Conservation (phyloP, 2,797 vertebrate genomes). For the Danio albolineatus region DNA sequence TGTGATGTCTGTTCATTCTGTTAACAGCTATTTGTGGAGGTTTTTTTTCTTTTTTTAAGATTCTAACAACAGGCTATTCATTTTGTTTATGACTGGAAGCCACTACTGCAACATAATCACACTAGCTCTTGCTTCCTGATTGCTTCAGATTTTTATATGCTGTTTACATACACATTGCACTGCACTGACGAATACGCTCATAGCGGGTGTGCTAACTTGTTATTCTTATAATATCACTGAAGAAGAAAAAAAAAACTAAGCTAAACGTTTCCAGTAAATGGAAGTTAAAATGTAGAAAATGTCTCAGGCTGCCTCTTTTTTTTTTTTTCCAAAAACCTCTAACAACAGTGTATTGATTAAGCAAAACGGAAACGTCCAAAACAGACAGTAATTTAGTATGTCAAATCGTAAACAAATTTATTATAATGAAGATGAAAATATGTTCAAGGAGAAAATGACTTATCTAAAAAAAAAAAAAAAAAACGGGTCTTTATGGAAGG, state of each 20-base stretch:
- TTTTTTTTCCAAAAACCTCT: background rate
- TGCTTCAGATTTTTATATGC: constrained; percentile 16
- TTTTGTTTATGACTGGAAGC: constrained; percentile 1
- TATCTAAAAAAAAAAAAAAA: constrained; percentile 22
- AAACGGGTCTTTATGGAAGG: constrained; percentile 25
- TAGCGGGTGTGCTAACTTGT: background rate
- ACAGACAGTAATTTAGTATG: constrained; percentile 60
- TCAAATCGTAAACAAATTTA: constrained; percentile 28
- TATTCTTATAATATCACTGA: background rate
- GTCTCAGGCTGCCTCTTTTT: background rate
- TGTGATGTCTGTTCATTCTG: background rate
- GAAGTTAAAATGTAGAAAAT: constrained; percentile 18
- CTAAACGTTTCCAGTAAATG: background rate
- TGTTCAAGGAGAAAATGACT: constrained; percentile 24
- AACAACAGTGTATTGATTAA: background rate
- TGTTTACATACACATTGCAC: constrained; percentile 7
- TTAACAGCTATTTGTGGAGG: background rate
- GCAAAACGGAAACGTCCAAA: constrained; percentile 9
- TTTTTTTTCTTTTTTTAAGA: background rate
- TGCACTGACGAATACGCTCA: background rate
- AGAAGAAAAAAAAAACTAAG: background rate
- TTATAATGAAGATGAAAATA: constrained; percentile 37
- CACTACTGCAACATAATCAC: background rate
- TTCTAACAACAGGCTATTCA: constrained; percentile 3
- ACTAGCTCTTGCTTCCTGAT: constrained; percentile 16